Base-by-base conservation (phyloP, 2,888 invertebrate genomes). In the Cheilosia pagana region DNA sequence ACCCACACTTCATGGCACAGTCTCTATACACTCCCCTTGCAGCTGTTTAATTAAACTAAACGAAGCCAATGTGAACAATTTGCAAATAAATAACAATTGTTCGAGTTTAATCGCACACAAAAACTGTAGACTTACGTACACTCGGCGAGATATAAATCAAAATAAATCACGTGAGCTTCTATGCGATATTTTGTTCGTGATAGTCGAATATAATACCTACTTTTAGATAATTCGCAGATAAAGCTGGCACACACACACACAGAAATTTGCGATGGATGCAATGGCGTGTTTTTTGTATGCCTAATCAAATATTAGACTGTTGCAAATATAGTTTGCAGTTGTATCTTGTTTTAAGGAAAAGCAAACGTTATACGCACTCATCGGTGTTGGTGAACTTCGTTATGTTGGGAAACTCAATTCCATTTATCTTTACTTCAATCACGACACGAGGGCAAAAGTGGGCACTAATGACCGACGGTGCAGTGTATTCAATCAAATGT, bases 131-230 rank as follows among this genome's bases (percentile, higher is more conserved):
- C 19, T 5, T 48, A 48, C 43, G 3, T 62, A 31, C 19, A 16
- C 31, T 31, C 4, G 25, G 12, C 14, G n/a, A 53, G 50, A 70
- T 55, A 78, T 71, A 78, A 78, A 78, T 78, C 71, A 70, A 62
- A 57, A 63, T 48, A 50, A 55, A 70, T 78, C 71, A 78, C 77
- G 62, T 71, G 63, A 78, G 57, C 45, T 57, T 50, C 60, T 77
- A 62, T 45, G 60, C 23, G 76, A 77, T 60, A 52, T 43, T 62
- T 50, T 21, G 41, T 41, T 71, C 72, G 21, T 53, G 55, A 52
- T 60, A 57, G 75, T 41, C 41, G 63, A 23, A 43, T 63, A 43
- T 63, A 62, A 68, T 45, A 19, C n/a, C 16, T 8, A 16, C 43
- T 3, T 62, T 45, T 3, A 52, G 5, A 19, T 53, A 53, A 55